Conservation (phyloP, 1,140 invertebrate species). For the Leptinotarsa texana region DNA sequence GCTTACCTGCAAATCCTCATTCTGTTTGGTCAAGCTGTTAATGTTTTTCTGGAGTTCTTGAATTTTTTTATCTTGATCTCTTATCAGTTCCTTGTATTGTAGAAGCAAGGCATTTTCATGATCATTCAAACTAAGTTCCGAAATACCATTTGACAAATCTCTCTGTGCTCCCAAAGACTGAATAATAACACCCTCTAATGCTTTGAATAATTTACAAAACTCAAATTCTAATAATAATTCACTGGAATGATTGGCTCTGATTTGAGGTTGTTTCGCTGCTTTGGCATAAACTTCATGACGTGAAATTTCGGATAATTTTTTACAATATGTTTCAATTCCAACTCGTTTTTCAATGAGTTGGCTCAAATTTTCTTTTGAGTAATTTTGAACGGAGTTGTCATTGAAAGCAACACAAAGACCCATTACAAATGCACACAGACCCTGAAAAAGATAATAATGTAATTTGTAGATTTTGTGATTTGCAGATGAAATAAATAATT, state of each 20-base stretch:
- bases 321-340: constrained; percentile 86
- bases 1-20: constrained; percentile 59
- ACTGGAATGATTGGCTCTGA: constrained; percentile 71
- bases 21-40: constrained; percentile 61
- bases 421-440: constrained; percentile 92
- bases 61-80: constrained; percentile 81
- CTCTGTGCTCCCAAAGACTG: constrained; percentile 62
- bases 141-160: constrained; percentile 58
- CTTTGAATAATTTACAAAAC: constrained; percentile 89
- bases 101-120: constrained; percentile 67
- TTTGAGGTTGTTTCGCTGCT: constrained; percentile 91
- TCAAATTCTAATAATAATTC: constrained; percentile 87
- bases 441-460: constrained; percentile 57
- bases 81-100: constrained; percentile 88
- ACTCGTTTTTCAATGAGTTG: constrained; percentile 90
- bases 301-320: constrained; percentile 83
- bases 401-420: constrained; percentile 93
- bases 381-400: constrained; percentile 80
- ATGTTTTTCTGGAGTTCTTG: constrained; percentile 64
- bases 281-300: constrained; percentile 89
- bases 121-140: constrained; percentile 59
- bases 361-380: constrained; percentile 79
- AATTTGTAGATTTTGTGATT: background rate
- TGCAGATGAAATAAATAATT: background rate
- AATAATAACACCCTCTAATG: constrained; percentile 66